Evolutionary conservation across 2,113 vertebrate species (phyloP).

Genomic region (Gasterosteus aculeatus): DNA sequence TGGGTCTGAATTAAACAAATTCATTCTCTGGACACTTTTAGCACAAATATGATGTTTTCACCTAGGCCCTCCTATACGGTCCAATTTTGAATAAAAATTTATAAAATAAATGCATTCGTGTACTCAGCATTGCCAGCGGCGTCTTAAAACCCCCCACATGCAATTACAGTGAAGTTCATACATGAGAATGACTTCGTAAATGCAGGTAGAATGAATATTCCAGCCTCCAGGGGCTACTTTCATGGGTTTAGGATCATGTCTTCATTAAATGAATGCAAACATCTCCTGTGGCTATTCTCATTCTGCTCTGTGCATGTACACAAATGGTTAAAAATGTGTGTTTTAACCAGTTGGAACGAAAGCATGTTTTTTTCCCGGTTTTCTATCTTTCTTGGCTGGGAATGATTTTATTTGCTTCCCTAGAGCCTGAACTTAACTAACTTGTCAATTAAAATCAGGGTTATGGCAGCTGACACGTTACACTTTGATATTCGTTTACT

Average conservation of each 20-base stretch:
- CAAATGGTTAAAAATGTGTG: constrained; percentile 15
- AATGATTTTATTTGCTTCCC: constrained; percentile 70
- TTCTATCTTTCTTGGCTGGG: constrained; percentile 58
- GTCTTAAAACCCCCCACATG: not conserved
- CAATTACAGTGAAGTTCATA: not conserved
- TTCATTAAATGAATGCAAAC: constrained; percentile 14
- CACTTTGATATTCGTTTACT: constrained; percentile 77
- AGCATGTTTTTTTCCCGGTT: constrained; percentile 50
- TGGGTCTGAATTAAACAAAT: not conserved
- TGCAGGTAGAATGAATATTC: not conserved
- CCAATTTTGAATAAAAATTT: not conserved
- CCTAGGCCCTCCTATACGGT: not conserved
- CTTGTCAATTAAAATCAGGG: constrained; percentile 81
- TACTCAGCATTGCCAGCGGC: not conserved
- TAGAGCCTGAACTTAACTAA: constrained; percentile 69
- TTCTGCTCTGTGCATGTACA: constrained; percentile 14
- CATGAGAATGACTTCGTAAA: not conserved
- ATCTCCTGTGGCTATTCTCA: constrained; percentile 8
- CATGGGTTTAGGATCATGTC: not conserved
- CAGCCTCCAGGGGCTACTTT: not conserved
- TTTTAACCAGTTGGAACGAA: constrained; percentile 39
- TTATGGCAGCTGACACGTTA: constrained; percentile 74
- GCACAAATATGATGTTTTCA: not conserved
- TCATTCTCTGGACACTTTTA: not conserved
- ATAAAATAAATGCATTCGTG: not conserved